Evolutionary conservation across 2,888 invertebrate species (phyloP), one percentile per base, ranked within the genome.

Genomic region (Tiliacea citrago): DNA sequence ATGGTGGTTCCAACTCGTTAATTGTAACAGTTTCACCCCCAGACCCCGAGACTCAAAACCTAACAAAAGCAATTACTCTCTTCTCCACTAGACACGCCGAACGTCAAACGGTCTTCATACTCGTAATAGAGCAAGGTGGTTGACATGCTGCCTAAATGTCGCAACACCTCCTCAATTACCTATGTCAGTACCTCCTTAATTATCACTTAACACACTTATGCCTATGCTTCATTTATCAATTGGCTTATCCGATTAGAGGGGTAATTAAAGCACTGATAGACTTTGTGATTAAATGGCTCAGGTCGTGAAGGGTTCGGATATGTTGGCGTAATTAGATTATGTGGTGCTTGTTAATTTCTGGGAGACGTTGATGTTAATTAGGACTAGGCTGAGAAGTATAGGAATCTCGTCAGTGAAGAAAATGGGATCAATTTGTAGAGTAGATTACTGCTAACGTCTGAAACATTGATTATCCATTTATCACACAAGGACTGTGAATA

Each of bases 231-330:
- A 82, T 83, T 87, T 87, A 87, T 86, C 90, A 84, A 85, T 86
- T 86, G 88, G 85, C 73, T 84, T 76, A 86, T 84, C 76, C 84
- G 89, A 90, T 91, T 88, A 90, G 81, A 83, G 79, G 77, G 77
- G 86, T 87, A 89, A 91, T 92, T 90, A 85, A 75, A 74, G 67
- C 85, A 82, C 81, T 89, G 83, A 86, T 88, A 89, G 79, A 79
- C 68, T 82, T 73, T 21, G 77, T 88, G 83, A 88, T 89, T 87
- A 80, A 82, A 86, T 84, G 74, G 79, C 70, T 79, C 84, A 76
- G 73, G 73, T 75, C 65, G 53, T n/a, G 58, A 69, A 75, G 71
- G 53, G 63, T 67, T 67, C 47, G 82, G n/a, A 29, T 57, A 16
- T 35, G 49, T n/a, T 49, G 58, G 10, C 45, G 42, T 53, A 51